phyloP scores from a whole-genome alignment of 2,113 vertebrate species.

The Lepus europaeus region DNA sequence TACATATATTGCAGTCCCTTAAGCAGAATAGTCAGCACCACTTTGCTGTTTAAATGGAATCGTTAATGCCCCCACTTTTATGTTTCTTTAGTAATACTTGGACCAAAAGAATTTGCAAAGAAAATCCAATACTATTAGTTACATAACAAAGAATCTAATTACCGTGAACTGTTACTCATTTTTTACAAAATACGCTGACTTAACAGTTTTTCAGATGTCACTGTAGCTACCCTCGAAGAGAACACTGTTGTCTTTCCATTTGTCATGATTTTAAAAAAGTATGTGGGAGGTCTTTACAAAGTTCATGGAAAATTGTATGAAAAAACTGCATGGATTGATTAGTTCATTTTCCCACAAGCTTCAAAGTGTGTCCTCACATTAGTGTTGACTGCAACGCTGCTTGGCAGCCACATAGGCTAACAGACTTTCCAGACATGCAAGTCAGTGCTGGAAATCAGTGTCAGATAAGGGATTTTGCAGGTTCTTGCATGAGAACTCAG shows the following conservation, averaged over 20 bases:
- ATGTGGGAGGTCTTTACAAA: neutral
- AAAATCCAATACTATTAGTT: neutral
- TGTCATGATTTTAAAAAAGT: neutral
- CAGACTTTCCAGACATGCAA: neutral
- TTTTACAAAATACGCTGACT: neutral
- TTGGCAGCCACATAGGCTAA: neutral
- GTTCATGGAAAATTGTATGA: too few species aligned
- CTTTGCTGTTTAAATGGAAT: constrained; percentile 2
- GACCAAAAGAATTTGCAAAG: constrained; percentile 40
- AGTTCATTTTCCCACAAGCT: too few species aligned
- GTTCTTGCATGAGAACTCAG: neutral
- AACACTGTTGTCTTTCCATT: neutral
- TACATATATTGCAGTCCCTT: neutral
- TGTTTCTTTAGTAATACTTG: neutral
- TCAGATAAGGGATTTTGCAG: neutral
- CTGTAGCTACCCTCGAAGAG: neutral
- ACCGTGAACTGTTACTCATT: neutral
- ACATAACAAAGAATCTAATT: constrained; percentile 10
- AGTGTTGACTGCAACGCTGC: neutral
- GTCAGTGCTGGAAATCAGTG: neutral
- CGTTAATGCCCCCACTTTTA: neutral
- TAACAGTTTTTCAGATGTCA: neutral
- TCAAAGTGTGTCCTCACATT: too few species aligned
- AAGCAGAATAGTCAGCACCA: neutral
- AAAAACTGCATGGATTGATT: too few species aligned